Percentiles rank a stretch among this genome's conserved stretches.
These are phyloP conservation scores for Turritopsis rubra DNA, from an alignment of 30 jellyfish, hydroid and myxozoan genomes.

Conservation along the genomic window DNA sequence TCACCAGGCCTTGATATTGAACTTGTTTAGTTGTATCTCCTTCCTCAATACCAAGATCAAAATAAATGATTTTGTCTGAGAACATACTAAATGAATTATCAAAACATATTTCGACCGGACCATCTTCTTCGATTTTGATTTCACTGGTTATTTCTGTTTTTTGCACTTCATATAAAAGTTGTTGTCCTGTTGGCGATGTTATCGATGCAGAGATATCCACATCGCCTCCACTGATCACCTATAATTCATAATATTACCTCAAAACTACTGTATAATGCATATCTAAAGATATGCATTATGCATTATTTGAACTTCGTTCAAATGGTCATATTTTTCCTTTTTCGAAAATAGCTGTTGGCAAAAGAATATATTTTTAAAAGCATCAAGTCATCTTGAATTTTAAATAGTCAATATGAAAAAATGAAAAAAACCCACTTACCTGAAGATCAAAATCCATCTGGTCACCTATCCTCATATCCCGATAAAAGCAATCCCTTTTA, in stretches of 20 bases:
- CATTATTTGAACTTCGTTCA: too few species aligned
- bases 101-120: conserved; percentile 66
- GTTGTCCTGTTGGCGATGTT: conserved; percentile 52
- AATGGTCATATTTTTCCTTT: too few species aligned
- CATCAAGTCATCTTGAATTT: too few species aligned
- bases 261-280: too few species aligned
- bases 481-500: conserved; percentile 56
- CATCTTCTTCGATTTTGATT: conserved; percentile 58
- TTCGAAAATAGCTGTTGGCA: too few species aligned
- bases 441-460: conserved; percentile 74
- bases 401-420: too few species aligned
- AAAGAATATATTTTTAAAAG: too few species aligned
- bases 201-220: conserved; percentile 33
- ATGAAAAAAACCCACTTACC: conserved; percentile 38
- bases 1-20: neutral
- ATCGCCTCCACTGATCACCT: conserved; percentile 84
- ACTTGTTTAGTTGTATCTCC: neutral
- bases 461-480: conserved; percentile 47
- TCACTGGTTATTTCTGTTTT: conserved; percentile 47
- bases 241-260: neutral
- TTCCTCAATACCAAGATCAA: conserved; percentile 68
- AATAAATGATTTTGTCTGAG: conserved; percentile 67
- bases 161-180: conserved; percentile 41
- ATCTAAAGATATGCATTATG: too few species aligned
- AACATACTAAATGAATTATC: conserved; percentile 61